Evolutionary conservation across 2,888 invertebrate genomes (phyloP), one percentile per base, ranked within the genome.

Genomic region (Macrophya alboannulata): DNA sequence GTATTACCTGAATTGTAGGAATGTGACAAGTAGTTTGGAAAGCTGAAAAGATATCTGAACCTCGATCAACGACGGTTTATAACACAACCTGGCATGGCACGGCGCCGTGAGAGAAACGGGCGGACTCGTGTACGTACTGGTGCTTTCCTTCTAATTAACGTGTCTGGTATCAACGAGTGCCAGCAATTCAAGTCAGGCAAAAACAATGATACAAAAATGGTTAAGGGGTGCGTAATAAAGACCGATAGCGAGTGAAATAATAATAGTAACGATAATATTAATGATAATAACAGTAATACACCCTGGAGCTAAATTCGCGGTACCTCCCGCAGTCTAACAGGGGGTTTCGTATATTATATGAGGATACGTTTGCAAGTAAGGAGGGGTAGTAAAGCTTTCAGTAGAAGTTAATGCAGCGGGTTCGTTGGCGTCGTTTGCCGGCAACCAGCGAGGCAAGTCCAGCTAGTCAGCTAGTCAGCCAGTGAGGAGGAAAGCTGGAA

Each of bases 311-410:
- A 6, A 21, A 43, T 6, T 43, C 43, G 8, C 40, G 3, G 40
- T 40, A 74, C 72, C 21, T 74, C 77, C 37, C 9, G 25, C 51
- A 55, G 25, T 31, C 31, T 55, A 55, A 31, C 55, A 55, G 6
- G 21, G 51, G 12, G 10, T 48, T 37, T 15, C n/a, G 31, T 10
- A 17, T 17, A 37, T 8, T 10, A 17, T 17, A 37, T 8, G n/a
- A 77, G 77, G 25, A n/a, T 77, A 51, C 4, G n/a, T 37, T 51
- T 37, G 17, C 15, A 9, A 55, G 55, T 45, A 21, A 40, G 43
- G 55, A 12, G n/a, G 40, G 21, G 40, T 31, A 81, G 81, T 81
- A 81, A 81, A 81, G 81, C 81, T 81, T 81, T 81, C 81, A 65
- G n/a, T 62, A 40, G 21, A 81, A 81, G 40, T 81, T 81, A 81